Percentiles rank a stretch among this genome's conserved stretches.
These are phyloP conservation scores for Xylocopa sonorina DNA, from an alignment of 1,140 invertebrate genomes.

Conservation along the genomic window DNA sequence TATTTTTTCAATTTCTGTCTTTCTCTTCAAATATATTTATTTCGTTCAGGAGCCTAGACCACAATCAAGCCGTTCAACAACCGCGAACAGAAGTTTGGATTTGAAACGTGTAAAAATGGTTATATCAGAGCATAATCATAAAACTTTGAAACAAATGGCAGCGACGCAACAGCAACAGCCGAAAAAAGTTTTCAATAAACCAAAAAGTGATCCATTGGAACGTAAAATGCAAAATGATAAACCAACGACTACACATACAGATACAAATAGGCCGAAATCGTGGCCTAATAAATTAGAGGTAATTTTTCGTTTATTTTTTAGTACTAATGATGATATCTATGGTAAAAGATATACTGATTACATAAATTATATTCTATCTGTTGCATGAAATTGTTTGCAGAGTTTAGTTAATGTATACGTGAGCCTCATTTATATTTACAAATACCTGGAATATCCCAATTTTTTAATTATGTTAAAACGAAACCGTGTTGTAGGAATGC, in stretches of 20 bases:
- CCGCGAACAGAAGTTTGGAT: constrained; percentile 80
- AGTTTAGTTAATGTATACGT: too few relatives aligned
- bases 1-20: background rate
- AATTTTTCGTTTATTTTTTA: constrained; percentile 11
- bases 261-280: constrained; percentile 77
- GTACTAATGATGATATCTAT: background rate
- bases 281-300: constrained; percentile 82
- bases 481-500: too few relatives aligned
- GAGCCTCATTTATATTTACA: too few relatives aligned
- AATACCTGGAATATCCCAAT: too few relatives aligned
- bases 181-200: constrained; percentile 76
- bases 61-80: constrained; percentile 65
- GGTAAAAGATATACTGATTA: background rate
- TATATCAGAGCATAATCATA: constrained; percentile 82
- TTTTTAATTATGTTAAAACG: too few relatives aligned
- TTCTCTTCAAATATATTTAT: background rate
- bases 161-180: constrained; percentile 42
- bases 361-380: background rate
- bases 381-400: background rate
- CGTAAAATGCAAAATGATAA: constrained; percentile 78
- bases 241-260: constrained; percentile 60
- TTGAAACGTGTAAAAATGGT: constrained; percentile 83
- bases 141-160: constrained; percentile 70
- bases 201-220: constrained; percentile 79
- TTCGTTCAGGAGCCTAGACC: constrained; percentile 71